Base-by-base conservation (phyloP, 2,888 invertebrate genomes). In the Lepidonotus clava region DNA sequence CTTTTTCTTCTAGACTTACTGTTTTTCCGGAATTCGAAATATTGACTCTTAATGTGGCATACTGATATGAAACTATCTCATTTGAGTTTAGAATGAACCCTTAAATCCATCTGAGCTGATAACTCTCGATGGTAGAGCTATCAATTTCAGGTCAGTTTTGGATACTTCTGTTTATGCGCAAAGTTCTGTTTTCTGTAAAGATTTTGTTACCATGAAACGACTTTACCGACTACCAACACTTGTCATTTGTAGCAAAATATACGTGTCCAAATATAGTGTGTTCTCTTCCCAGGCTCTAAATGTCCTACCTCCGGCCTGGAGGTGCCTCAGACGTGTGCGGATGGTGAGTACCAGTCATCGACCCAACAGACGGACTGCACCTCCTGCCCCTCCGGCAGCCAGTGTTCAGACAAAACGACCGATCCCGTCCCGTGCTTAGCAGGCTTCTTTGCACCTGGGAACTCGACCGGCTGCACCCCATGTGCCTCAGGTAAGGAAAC, bases 381-480 rank as follows among this genome's bases (percentile, higher is more conserved):
- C 18, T n/a, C 24, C 1, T 93, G 93, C 87, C 91, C 92, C 0
- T 89, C 91, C 5, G 93, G 93, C 11, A 90, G 90, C 83, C 89
- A 91, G 0, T 93, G 93, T 87, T 86, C 91, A 1, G 91, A 92
- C 86, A 91, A 92, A 8, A 87, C 91, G 5, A 86, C 41, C 0
- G 38, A 91, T 5, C 92, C 93, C 0, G 86, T 90, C 8, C 66
- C 46, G 53, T 89, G 89, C 56, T 40, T 34, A 2, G 87, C 87
- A 14, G 89, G 89, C 0, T 61, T 66, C 32, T 89, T 66, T 34
- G 71, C 88, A 21, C 34, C 85, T 1, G 87, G 80, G 0, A 34
- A 32, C 14, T 83, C 88, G 11, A 87, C 53, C 14, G 77, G 38
- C 11, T 88, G 89, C 66, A 21, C 71, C 6, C 36, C 86, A 18